A percentile compares a stretch with the other conserved stretches of the same genome.
Conservation (phyloP, 1,140 invertebrate species). For the Pinna nobilis region DNA sequence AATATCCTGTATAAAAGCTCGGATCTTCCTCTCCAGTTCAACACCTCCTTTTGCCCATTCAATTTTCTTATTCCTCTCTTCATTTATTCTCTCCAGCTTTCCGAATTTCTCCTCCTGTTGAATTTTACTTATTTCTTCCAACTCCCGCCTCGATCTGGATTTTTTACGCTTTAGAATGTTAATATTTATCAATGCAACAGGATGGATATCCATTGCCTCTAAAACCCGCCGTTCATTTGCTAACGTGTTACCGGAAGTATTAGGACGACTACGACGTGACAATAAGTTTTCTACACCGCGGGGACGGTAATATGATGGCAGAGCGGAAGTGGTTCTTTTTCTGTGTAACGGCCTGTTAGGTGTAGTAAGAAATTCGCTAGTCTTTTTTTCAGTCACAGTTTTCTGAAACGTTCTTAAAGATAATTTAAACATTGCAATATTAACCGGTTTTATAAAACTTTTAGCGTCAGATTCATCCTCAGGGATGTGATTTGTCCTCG, state of each 20-base stretch:
- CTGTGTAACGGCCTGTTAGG: not conserved
- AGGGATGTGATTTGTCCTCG: too few species aligned
- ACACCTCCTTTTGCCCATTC: constrained; percentile 42
- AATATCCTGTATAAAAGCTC: constrained; percentile 38
- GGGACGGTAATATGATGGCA: not conserved
- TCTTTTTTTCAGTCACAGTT: not conserved
- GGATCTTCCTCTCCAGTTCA: constrained; percentile 35
- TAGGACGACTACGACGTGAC: not conserved
- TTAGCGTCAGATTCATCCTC: not conserved
- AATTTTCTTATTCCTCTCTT: constrained; percentile 34
- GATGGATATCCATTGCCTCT: constrained; percentile 35
- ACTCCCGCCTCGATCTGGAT: constrained; percentile 42
- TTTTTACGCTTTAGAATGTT: constrained; percentile 39
- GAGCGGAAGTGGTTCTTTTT: not conserved
- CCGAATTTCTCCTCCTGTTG: constrained; percentile 51
- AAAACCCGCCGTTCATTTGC: constrained; percentile 42
- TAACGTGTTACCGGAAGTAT: constrained; percentile 3
- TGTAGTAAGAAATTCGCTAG: not conserved
- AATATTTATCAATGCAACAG: constrained; percentile 35
- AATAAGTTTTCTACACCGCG: too few species aligned
- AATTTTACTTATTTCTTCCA: constrained; percentile 48
- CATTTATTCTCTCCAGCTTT: constrained; percentile 45
- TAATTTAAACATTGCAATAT: constrained; percentile 19
- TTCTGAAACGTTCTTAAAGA: not conserved
- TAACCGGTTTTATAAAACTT: not conserved